Percentiles rank a stretch among this genome's conserved stretches.
phyloP scores from a whole-genome alignment of 64 coral and sea anemone species.

The Dendronephthya gigantea region DNA sequence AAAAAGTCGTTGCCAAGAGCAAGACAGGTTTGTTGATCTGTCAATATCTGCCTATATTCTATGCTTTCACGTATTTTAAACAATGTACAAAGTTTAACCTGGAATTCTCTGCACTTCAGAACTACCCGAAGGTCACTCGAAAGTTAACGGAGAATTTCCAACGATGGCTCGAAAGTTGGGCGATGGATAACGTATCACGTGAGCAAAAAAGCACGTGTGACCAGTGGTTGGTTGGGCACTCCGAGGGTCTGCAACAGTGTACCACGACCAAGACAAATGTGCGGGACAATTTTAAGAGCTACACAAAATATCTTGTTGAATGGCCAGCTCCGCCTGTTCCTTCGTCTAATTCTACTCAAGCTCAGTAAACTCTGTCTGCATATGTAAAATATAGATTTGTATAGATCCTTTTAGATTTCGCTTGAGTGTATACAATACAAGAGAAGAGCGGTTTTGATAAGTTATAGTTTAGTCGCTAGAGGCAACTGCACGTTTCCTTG shows the following conservation, averaged over 20 bases:
- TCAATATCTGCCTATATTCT: neutral
- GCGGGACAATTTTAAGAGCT: slow-evolving; percentile 46
- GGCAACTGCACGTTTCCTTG: too few relatives aligned
- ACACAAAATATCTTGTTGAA: slow-evolving; percentile 77
- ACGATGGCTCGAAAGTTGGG: slow-evolving; percentile 70
- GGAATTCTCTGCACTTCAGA: slow-evolving; percentile 26
- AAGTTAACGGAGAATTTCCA: slow-evolving; percentile 70
- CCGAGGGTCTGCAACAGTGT: slow-evolving; percentile 66
- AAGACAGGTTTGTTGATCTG: slow-evolving; percentile 48
- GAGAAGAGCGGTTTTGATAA: too few relatives aligned
- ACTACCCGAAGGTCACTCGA: slow-evolving; percentile 54
- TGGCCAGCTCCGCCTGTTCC: neutral
- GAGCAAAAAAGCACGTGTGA: slow-evolving; percentile 58
- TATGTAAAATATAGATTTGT: neutral
- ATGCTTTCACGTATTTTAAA: neutral
- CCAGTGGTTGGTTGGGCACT: slow-evolving; percentile 73
- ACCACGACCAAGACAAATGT: slow-evolving; percentile 48
- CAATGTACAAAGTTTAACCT: neutral
- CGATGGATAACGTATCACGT: slow-evolving; percentile 48
- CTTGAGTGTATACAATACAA: too few relatives aligned
- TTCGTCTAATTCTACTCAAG: neutral
- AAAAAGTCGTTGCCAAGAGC: slow-evolving; percentile 66
- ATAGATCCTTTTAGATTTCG: neutral
- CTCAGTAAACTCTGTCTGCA: neutral
- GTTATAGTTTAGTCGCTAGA: too few relatives aligned